phyloP scores from a whole-genome alignment of 2,888 invertebrate species.

The Buathra laborator region DNA sequence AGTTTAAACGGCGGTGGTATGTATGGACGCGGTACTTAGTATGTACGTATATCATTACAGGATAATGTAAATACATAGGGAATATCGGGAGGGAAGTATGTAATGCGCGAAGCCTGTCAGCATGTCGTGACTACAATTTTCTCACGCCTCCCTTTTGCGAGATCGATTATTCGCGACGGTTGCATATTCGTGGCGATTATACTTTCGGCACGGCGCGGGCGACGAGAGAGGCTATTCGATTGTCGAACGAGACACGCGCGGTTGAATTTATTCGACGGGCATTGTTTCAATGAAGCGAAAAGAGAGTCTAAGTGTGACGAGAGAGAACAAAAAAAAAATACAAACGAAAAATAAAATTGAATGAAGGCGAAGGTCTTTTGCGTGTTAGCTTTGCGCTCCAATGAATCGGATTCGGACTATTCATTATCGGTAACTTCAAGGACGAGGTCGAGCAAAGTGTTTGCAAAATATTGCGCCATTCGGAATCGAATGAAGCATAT shows the following conservation, averaged over 20 bases:
- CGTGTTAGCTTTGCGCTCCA: background rate
- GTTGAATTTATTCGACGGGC: background rate
- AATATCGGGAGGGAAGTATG: background rate
- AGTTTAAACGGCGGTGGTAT: background rate
- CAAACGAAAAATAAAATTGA: background rate
- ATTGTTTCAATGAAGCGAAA: slow-evolving; percentile 40
- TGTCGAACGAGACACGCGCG: slow-evolving; percentile 10
- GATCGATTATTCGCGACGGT: slow-evolving; percentile 4
- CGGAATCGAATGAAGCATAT: background rate
- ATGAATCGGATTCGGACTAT: background rate
- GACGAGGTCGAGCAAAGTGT: background rate
- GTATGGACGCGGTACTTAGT: background rate
- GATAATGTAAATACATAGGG: background rate
- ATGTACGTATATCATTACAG: background rate
- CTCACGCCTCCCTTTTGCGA: slow-evolving; percentile 52
- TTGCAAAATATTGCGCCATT: background rate
- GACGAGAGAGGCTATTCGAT: background rate
- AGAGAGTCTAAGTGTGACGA: slow-evolving; percentile 4
- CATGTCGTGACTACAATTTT: slow-evolving; percentile 50
- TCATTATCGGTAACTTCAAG: slow-evolving; percentile 6
- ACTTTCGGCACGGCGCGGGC: too few relatives aligned
- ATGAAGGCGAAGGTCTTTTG: slow-evolving; percentile 21
- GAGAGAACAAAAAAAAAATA: background rate
- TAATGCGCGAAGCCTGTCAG: slow-evolving; percentile 28
- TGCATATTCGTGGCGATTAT: background rate